Conservation (phyloP, 2,888 invertebrate genomes). For the Diadegma fenestrale region DNA sequence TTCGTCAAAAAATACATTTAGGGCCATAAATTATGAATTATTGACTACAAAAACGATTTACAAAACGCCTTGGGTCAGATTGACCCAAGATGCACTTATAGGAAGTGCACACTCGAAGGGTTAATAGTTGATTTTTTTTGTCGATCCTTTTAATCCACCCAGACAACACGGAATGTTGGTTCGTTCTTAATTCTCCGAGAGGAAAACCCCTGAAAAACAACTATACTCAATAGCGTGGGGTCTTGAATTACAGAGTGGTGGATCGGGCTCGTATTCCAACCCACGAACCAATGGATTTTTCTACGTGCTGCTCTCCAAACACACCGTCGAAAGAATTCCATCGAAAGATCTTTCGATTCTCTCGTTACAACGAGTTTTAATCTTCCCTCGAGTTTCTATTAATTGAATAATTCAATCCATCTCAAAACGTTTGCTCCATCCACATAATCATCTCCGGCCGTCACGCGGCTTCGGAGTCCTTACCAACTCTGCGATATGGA, state of each 20-base stretch:
- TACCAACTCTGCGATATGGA: background rate
- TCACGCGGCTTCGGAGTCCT: background rate
- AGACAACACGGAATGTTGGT: background rate
- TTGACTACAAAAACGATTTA: too few relatives aligned
- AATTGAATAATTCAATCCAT: constrained; percentile 1
- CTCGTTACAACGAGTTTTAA: background rate
- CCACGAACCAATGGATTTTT: background rate
- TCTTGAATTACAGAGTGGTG: background rate
- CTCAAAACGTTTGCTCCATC: background rate
- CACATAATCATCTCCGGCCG: background rate
- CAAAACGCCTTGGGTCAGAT: too few relatives aligned
- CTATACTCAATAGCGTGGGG: background rate
- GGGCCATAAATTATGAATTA: too few relatives aligned
- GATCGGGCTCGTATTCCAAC: background rate
- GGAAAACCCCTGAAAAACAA: background rate
- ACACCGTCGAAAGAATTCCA: background rate
- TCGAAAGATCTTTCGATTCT: background rate
- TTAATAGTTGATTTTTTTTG: background rate
- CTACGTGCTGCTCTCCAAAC: background rate
- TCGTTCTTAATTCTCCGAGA: background rate
- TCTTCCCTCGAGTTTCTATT: background rate
- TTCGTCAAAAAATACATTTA: too few relatives aligned
- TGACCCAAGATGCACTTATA: too few relatives aligned
- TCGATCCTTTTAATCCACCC: background rate
- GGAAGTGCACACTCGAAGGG: too few relatives aligned